Evolutionary conservation across 23 tunicate genomes (phyloP).

Genomic region (Phallusia fumigata): DNA sequence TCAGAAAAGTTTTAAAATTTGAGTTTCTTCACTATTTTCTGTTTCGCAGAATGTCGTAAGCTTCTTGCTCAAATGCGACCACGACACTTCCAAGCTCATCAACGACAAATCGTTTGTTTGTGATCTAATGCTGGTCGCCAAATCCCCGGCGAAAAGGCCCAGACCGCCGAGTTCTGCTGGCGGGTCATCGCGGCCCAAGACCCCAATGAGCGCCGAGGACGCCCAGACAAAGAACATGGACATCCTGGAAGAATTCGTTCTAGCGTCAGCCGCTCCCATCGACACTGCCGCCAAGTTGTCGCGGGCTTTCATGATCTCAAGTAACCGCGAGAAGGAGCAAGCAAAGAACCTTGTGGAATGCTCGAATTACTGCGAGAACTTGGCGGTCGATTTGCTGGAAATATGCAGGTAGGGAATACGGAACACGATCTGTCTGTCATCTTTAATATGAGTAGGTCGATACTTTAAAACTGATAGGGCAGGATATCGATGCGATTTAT

Average conservation of each 20-base stretch:
- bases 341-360: slow-evolving; percentile 71
- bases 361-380: slow-evolving; percentile 60
- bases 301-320: slow-evolving; percentile 54
- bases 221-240: slow-evolving; percentile 49
- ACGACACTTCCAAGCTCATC: slow-evolving; percentile 71
- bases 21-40: no score
- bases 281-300: slow-evolving; percentile 81
- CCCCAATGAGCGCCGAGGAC: neutral
- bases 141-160: slow-evolving; percentile 20
- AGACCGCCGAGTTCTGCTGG: neutral
- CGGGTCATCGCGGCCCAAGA: neutral
- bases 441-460: no score
- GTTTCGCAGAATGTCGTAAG: slow-evolving; percentile 80
- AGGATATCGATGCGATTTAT: no score
- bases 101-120: slow-evolving; percentile 83
- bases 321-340: slow-evolving; percentile 81
- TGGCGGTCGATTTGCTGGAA: slow-evolving; percentile 81
- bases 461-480: no score
- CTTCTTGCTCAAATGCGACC: slow-evolving; percentile 57
- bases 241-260: slow-evolving; percentile 77
- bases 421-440: no score
- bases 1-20: no score
- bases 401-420: slow-evolving; percentile 99
- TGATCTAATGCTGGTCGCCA: slow-evolving; percentile 80
- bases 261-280: slow-evolving; percentile 75